Evolutionary conservation across 2,113 vertebrate genomes (phyloP), one percentile per base, ranked within the genome.

Genomic region (Macquaria ambigua): DNA sequence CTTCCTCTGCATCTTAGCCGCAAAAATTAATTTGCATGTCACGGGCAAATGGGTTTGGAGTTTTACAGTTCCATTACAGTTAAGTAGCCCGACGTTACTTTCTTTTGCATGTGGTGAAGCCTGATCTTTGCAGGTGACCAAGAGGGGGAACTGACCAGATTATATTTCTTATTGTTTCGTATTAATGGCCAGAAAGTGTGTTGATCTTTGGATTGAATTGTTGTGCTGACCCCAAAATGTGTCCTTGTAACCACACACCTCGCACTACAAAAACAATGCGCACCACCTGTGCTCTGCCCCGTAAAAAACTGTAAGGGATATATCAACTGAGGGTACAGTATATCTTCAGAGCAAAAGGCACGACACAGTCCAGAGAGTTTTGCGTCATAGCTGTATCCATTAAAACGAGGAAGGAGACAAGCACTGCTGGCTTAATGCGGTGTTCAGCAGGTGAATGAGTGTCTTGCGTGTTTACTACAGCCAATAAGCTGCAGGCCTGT

Each of bases 361-460:
- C 62, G 74, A 58, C 79, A 48, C 74, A 66, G 69, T 83, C 72
- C 55, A 82, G 62, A 79, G 75, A 78, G 69, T 63, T 76, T 62
- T 87, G 75, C 84, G 59, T 84, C 84, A 90, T 46, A 79, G 58
- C 76, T 68, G 39, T n/a, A 31, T 82, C 68, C 73, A 73, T 87
- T 81, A 68, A 84, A 88, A 86, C 63, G 25, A 86, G 50, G 56
- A 39, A 75, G 77, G 61, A 70, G 81, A 81, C 31, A 11, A 77
- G 79, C 66, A 18, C 14, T 50, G 58, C 64, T 55, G 69, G 63
- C 63, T 70, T 74, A 78, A 82, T 79, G 77, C 9, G 10, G 41
- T 8, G 41, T 69, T 61, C 81, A 87, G 74, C 68, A 82, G 82
- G 85, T 89, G 83, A 92, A 84, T 85, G 80, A 84, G 82, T 66